Conservation (phyloP, 2,113 vertebrate species). For the Festucalex cinctus region DNA sequence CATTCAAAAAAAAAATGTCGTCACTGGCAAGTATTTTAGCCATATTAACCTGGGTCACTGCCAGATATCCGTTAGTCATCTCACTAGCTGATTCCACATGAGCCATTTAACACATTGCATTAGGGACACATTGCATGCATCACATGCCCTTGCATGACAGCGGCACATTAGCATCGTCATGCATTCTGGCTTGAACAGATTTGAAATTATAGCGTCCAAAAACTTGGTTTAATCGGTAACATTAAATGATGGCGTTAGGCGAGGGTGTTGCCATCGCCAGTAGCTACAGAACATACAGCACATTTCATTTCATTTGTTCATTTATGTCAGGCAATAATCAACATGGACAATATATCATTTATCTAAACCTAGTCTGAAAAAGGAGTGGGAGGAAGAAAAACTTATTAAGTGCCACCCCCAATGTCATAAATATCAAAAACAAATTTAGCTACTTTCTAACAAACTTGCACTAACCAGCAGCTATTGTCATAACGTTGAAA, state of each 20-base stretch:
- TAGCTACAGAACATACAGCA: background rate
- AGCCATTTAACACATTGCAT: slow-evolving; percentile 40
- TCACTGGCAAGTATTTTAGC: slow-evolving; percentile 55
- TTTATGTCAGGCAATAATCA: no score
- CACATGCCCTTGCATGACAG: background rate
- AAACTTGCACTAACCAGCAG: no score
- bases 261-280: background rate
- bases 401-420: no score
- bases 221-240: background rate
- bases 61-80: slow-evolving; percentile 51
- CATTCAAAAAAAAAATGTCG: slow-evolving; percentile 39
- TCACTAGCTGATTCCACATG: slow-evolving; percentile 36
- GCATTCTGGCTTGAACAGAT: background rate
- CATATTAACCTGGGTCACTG: slow-evolving; percentile 64
- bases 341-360: no score
- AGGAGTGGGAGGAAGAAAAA: no score
- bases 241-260: background rate
- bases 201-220: background rate
- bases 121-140: slow-evolving; percentile 14
- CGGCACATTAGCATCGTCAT: slow-evolving; percentile 4
- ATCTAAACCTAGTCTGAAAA: no score
- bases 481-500: no score
- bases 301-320: no score
- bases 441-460: no score
- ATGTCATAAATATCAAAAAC: no score